These are phyloP conservation scores for Camponotus fellah DNA, from an alignment of 2,888 invertebrate genomes.

Conservation along the genomic window DNA sequence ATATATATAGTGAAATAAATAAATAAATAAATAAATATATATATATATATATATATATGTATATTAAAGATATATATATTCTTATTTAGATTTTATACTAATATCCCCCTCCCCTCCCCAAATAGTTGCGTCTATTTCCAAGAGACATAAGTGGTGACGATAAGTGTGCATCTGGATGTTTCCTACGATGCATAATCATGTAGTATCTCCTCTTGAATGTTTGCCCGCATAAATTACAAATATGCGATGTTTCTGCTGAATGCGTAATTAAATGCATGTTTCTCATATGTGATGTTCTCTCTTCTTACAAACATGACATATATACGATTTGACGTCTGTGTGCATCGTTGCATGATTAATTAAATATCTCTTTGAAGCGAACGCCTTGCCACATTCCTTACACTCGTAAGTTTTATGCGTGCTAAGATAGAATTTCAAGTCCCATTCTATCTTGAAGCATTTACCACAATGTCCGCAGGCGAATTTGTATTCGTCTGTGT, in stretches of 20 bases:
- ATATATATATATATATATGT: no score
- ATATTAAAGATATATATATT: neutral
- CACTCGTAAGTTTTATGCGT: constrained; percentile 78
- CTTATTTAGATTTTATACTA: neutral
- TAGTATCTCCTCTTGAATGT: constrained; percentile 75
- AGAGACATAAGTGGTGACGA: constrained; percentile 73
- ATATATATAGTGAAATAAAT: neutral
- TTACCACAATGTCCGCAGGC: constrained; percentile 79
- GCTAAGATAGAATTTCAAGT: constrained; percentile 80
- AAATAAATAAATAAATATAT: no score
- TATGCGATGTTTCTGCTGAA: constrained; percentile 73
- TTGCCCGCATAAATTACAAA: constrained; percentile 78
- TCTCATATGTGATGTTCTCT: constrained; percentile 75
- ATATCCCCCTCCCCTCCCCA: no score
- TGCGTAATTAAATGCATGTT: constrained; percentile 77
- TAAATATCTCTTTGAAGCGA: constrained; percentile 79
- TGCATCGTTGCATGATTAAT: constrained; percentile 77
- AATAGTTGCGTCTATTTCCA: constrained; percentile 38
- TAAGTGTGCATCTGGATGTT: constrained; percentile 74
- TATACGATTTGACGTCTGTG: constrained; percentile 76
- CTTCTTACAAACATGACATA: constrained; percentile 78
- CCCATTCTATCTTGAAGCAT: constrained; percentile 80
- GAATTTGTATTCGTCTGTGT: constrained; percentile 77
- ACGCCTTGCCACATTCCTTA: constrained; percentile 79
- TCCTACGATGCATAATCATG: constrained; percentile 76